Conservation (phyloP, 2,113 vertebrate species). For the Nesoenas mayeri region DNA sequence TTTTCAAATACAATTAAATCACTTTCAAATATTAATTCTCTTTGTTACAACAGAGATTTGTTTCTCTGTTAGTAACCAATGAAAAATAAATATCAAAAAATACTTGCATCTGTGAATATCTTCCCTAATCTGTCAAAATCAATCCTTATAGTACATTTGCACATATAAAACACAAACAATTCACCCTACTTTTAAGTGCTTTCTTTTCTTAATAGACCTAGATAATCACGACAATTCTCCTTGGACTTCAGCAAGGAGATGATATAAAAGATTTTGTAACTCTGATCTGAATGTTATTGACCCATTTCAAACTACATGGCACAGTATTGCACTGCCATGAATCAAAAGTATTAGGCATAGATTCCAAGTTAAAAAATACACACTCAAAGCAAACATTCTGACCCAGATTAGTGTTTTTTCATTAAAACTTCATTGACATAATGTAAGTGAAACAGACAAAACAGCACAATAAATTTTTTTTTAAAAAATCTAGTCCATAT, state of each 20-base stretch:
- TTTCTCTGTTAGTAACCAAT: neutral
- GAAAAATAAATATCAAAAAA: neutral
- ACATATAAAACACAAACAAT: neutral
- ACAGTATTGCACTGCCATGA: neutral
- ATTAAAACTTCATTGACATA: neutral
- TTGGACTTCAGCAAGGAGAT: neutral
- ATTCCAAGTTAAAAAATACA: neutral
- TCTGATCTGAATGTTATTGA: neutral
- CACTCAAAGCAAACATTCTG: neutral
- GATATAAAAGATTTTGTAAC: neutral
- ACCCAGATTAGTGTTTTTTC: neutral
- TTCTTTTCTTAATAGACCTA: neutral
- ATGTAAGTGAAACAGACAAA: neutral
- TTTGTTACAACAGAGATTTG: neutral
- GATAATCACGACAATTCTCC: neutral
- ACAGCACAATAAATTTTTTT: neutral
- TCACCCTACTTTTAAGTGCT: neutral
- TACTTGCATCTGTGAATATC: neutral
- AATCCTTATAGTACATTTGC: neutral
- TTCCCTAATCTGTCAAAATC: neutral
- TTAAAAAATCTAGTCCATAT: neutral
- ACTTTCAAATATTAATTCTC: neutral
- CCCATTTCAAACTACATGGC: neutral
- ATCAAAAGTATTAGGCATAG: neutral
- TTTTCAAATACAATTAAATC: neutral